These are phyloP conservation scores for Pogonomyrmex californicus DNA, from an alignment of 1,140 invertebrate genomes.

Conservation along the genomic window DNA sequence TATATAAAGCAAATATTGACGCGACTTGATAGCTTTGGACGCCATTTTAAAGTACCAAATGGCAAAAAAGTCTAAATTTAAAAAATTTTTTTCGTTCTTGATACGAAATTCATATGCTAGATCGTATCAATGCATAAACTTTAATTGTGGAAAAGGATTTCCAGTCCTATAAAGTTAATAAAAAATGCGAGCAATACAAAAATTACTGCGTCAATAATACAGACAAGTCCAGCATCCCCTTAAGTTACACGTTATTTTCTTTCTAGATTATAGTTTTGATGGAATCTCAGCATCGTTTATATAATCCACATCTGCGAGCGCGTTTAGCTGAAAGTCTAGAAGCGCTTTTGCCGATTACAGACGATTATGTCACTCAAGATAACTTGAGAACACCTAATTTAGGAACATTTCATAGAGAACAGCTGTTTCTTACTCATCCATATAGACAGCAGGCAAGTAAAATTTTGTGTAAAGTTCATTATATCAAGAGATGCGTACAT, in stretches of 20 bases:
- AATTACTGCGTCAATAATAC: too few relatives aligned
- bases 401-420: slow-evolving; percentile 90
- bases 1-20: too few relatives aligned
- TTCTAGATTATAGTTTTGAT: slow-evolving; percentile 87
- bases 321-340: slow-evolving; percentile 96
- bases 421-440: slow-evolving; percentile 93
- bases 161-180: too few relatives aligned
- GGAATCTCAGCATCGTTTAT: slow-evolving; percentile 93
- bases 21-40: too few relatives aligned
- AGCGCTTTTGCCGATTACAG: slow-evolving; percentile 90
- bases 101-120: too few relatives aligned
- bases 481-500: neutral
- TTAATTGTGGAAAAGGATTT: too few relatives aligned
- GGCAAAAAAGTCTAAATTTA: too few relatives aligned
- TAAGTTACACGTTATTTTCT: slow-evolving; percentile 29
- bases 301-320: slow-evolving; percentile 97
- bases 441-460: slow-evolving; percentile 89
- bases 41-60: too few relatives aligned
- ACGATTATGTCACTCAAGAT: slow-evolving; percentile 87
- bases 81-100: too few relatives aligned
- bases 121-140: too few relatives aligned
- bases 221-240: too few relatives aligned
- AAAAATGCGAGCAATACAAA: too few relatives aligned
- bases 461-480: neutral
- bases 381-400: slow-evolving; percentile 86